Evolutionary conservation across 1,140 invertebrate species (phyloP).

Genomic region (Drosophila ercepeae): DNA sequence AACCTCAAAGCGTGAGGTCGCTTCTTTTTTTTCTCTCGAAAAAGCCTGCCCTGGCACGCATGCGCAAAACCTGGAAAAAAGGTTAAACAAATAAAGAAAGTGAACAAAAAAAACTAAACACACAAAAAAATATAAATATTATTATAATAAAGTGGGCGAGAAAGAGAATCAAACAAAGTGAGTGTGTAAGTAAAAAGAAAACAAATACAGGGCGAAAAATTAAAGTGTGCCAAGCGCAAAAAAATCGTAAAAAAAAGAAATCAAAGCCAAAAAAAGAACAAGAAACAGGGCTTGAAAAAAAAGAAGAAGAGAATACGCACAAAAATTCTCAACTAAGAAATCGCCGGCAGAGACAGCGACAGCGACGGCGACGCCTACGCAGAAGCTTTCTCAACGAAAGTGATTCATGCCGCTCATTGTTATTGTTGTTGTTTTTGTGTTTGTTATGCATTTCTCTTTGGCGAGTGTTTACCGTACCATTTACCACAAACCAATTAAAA

Average conservation of each 20-base stretch:
- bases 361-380: constrained; percentile 24
- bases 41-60: constrained; percentile 20
- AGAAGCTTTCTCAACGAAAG: constrained; percentile 78
- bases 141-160: constrained; percentile 26
- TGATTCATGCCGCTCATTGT: constrained; percentile 57
- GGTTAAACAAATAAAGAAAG: constrained; percentile 41
- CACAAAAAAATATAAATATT: constrained; percentile 17
- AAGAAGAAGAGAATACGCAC: constrained; percentile 27
- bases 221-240: constrained; percentile 67
- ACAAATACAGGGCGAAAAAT: constrained; percentile 5
- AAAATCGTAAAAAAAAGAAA: constrained; percentile 65
- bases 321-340: constrained; percentile 34
- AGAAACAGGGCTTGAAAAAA: constrained; percentile 13
- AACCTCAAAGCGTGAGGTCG: constrained; percentile 71
- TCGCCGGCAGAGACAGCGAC: constrained; percentile 15
- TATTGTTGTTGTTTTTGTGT: neutral
- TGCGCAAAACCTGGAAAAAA: constrained; percentile 30
- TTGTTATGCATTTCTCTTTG: constrained; percentile 74
- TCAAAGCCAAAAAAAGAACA: constrained; percentile 48
- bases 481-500: constrained; percentile 55
- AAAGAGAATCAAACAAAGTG: constrained; percentile 16
- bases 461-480: constrained; percentile 32
- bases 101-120: constrained; percentile 32
- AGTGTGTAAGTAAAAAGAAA: constrained; percentile 1
- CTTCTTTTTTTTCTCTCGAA: constrained; percentile 21